Evolutionary conservation across 2,888 invertebrate species (phyloP), one percentile per base, ranked within the genome.

Genomic region (Cyrtodaria siliqua): DNA sequence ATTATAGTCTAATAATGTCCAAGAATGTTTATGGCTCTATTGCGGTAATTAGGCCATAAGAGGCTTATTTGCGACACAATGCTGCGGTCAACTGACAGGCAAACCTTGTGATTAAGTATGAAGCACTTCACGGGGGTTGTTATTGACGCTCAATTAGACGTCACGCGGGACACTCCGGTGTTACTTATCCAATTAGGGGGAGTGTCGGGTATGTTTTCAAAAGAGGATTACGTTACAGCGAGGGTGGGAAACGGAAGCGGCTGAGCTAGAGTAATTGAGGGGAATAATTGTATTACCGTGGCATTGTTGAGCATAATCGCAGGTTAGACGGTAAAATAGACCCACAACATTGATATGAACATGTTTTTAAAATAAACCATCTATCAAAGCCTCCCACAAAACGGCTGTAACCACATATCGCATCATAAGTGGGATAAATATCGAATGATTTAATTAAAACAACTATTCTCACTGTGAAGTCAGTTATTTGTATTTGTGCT

Each of bases 11-110:
- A 57, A 40, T 57, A 33, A 59, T 57, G 38, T 38, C 57, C 42
- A 53, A 56, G 60, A 52, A 68, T 57, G 70, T 78, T 70, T 74
- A 79, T 71, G 59, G 67, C 74, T 71, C 62, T 74, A 71, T 79
- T 70, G 74, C 47, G 59, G 50, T 66, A 74, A 75, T 79, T 70
- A 62, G 64, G 47, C 53, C 49, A 38, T 61, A 52, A 59, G 57
- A 12, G 63, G 63, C 29, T 44, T 44, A 55, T 70, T 64, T 59
- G 24, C 40, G 60, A 40, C 68, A 53, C 49, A 67, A 56, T 49
- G 44, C 44, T 40, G 57, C 42, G 56, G 66, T 70, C 74, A 47
- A n/a, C 52, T 74, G 71, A 74, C 67, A 52, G 63, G 63, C 71
- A 62, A 44, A 47, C 38, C 68, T 56, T 74, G 52, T 79, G 63